These are phyloP conservation scores for Lampris megalopsis DNA, from an alignment of 2,113 vertebrate species.

Conservation along the genomic window DNA sequence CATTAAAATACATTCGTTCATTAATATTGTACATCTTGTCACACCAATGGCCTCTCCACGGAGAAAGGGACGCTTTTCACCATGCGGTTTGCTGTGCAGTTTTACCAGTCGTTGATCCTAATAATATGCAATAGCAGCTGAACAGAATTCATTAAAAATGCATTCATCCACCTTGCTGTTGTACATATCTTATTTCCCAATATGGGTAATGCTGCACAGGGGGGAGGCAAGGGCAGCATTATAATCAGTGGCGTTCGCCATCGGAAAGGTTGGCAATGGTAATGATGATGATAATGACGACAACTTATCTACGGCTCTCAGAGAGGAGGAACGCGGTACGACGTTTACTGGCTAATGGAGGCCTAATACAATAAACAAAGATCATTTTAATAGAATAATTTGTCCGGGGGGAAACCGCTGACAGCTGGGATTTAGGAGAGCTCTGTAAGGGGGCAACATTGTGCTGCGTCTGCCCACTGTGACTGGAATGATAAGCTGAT, in stretches of 20 bases:
- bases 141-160: constrained; percentile 43
- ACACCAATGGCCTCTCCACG: too few relatives aligned
- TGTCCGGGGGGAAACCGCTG: constrained; percentile 12
- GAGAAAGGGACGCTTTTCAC: too few relatives aligned
- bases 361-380: background rate
- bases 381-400: constrained; percentile 24
- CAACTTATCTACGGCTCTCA: background rate
- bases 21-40: too few relatives aligned
- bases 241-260: background rate
- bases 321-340: background rate
- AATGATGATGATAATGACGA: constrained; percentile 13
- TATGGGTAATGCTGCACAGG: background rate
- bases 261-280: background rate
- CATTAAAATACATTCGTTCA: too few relatives aligned
- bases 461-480: background rate
- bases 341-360: background rate
- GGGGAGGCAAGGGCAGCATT: background rate
- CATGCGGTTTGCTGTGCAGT: background rate
- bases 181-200: background rate
- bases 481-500: background rate
- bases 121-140: background rate
- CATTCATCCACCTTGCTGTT: constrained; percentile 5
- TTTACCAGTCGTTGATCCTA: background rate
- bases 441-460: background rate
- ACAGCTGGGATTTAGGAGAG: constrained; percentile 6